Base-by-base conservation (phyloP, 2,797 vertebrate genomes). In the Dryobates pubescens region DNA sequence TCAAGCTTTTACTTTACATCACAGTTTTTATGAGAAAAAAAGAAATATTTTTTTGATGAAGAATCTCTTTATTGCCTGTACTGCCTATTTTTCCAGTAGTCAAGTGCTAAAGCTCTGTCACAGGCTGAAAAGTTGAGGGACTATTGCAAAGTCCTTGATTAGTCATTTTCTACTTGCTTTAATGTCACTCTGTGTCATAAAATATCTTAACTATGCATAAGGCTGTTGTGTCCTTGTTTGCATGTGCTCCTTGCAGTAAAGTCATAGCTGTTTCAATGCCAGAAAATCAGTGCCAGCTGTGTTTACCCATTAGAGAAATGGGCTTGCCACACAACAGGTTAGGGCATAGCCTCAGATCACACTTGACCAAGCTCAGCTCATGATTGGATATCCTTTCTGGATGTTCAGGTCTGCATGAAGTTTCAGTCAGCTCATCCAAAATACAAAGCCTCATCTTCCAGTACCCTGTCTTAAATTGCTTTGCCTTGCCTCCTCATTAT, bases 321-420 rank as follows among this genome's bases (percentile, higher is more conserved):
- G 22, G 10, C 5, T 14, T 75, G 9, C 22, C 9, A 41, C 9
- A 36, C 6, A 12, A 57, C 2, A 3, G 18, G 18, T 20, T 78
- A 80, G 17, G 22, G 47, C 0, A 0, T 7, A 57, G 6, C 10
- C 10, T 67, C 43, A 62, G 30, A 63, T 10, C 10, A 56, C 6
- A 13, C 1, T n/a, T 86, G 43, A 45, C 9, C 6, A 41, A 71
- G 7, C 17, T 71, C 9, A 61, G 6, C 43, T 78, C 16, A 9
- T 53, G 59, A 59, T 26, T 74, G 6, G 6, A 18, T 2, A 13
- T 6, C n/a, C 41, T 47, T 69, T 49, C 47, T 86, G 27, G 41
- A 15, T 41, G 41, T 41, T 14, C 41, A 41, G 6, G 38, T 63
- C 29, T 29, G 7, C 11, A 29, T 18, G 9, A 29, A 38, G 11